Evolutionary conservation across 1,140 invertebrate species (phyloP), one percentile per base, ranked within the genome.

Genomic region (Sycophaga agraensis): DNA sequence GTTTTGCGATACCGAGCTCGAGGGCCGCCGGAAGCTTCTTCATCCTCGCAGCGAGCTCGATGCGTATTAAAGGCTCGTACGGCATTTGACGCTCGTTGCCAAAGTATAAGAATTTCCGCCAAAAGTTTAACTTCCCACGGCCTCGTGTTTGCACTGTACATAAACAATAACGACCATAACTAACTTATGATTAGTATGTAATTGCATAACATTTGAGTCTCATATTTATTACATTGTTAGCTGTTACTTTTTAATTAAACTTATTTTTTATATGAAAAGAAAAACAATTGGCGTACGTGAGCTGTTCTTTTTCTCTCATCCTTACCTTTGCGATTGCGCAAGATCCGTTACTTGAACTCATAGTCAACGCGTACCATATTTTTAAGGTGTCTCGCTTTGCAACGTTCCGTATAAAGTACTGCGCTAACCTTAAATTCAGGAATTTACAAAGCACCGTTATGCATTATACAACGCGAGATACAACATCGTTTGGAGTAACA

Each of bases 161-260:
- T 57, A 57, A 42, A 19, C 12, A 35, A 28, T 31, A 46, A 46
- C 26, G 21, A 48, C 40, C 28, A 19, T 26, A 39, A n/a, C 22
- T 49, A 58, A 49, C 24, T 49, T 39, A 19, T 28, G n/a, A 39
- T 17, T 16, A 39, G 16, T 58, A 49, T 49, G 22, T 49, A 48
- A 64, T 53, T 48, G 22, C 35, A 39, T 40, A 49, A 34, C 66
- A 74, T 61, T n/a, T n/a, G 66, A 67, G 57, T 66, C 66, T 73
- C 37, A 37, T 77, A 78, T 75, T 75, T 74, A 75, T 77, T 75
- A 70, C 67, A 65, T 75, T 74, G 68, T 73, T 72, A 73, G 71
- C 58, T 73, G 69, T 73, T 78, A 76, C 75, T 69, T 73, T 75
- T 75, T 37, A 26, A 58, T 58, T 77, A 77, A 77, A 78, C 71